Evolutionary conservation across 2,113 vertebrate species (phyloP).

Genomic region (Dascyllus trimaculatus): DNA sequence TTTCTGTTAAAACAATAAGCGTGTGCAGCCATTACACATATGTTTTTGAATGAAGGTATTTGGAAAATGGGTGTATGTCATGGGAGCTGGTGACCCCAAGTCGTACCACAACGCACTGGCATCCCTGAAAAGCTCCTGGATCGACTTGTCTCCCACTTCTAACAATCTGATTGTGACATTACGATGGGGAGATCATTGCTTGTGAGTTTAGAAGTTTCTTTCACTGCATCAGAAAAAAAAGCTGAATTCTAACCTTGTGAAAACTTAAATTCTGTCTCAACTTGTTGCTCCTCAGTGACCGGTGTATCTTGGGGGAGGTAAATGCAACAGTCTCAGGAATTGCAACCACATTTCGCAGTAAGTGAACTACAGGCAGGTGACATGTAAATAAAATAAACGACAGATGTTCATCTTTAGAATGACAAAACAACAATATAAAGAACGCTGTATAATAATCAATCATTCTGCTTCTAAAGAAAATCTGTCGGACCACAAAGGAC

Average conservation of each 20-base stretch:
- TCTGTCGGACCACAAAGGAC: slow-evolving; percentile 80
- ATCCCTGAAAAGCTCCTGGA: slow-evolving; percentile 80
- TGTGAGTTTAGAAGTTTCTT: slow-evolving; percentile 63
- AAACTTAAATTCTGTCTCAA: neutral
- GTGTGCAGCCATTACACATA: neutral
- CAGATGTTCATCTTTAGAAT: neutral
- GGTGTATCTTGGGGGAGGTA: slow-evolving; percentile 70
- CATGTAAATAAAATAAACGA: neutral
- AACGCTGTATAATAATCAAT: neutral
- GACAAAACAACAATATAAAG: neutral
- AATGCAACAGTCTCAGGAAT: slow-evolving; percentile 73
- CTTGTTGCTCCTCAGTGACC: slow-evolving; percentile 61
- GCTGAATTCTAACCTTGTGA: neutral
- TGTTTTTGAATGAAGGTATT: slow-evolving; percentile 61
- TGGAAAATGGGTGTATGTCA: slow-evolving; percentile 81
- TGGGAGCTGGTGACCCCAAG: slow-evolving; percentile 77
- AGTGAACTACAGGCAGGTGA: slow-evolving; percentile 33
- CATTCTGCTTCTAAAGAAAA: slow-evolving; percentile 63
- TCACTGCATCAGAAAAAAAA: no score
- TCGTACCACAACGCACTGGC: slow-evolving; percentile 76
- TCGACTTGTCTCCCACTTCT: slow-evolving; percentile 65
- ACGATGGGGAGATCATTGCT: slow-evolving; percentile 76
- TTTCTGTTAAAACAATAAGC: neutral
- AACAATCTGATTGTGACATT: slow-evolving; percentile 61
- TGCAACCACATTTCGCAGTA: slow-evolving; percentile 76